These are phyloP conservation scores for Xestia rhomboidea DNA, from an alignment of 2,888 invertebrate genomes.

Conservation along the genomic window DNA sequence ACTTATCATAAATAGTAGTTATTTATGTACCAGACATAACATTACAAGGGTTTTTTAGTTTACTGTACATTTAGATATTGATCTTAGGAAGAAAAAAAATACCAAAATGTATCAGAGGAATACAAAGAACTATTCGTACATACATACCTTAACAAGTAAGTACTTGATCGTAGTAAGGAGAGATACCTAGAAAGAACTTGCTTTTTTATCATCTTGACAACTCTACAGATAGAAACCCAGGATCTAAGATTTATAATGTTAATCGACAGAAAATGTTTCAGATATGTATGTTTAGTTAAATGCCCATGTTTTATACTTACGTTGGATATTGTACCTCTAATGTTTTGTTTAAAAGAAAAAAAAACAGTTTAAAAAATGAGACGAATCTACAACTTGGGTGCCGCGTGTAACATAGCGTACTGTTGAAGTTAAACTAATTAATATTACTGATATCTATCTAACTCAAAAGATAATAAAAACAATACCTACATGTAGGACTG, in stretches of 20 bases:
- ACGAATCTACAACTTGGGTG: background rate
- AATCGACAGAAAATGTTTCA: background rate
- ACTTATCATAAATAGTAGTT: background rate
- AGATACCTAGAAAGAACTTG: too few species aligned
- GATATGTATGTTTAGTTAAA: background rate
- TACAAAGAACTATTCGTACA: background rate
- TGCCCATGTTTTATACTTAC: background rate
- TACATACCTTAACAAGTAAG: background rate
- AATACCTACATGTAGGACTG: background rate
- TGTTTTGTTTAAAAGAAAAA: background rate
- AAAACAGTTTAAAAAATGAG: conserved; percentile 1
- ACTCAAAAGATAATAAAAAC: conserved; percentile 11
- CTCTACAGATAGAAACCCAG: background rate
- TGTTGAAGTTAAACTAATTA: conserved; percentile 14
- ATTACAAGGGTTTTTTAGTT: background rate
- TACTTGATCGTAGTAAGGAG: background rate
- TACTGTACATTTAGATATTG: background rate
- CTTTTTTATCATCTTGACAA: background rate
- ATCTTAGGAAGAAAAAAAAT: background rate
- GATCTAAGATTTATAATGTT: background rate
- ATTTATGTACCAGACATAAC: background rate
- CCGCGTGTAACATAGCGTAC: conserved; percentile 13
- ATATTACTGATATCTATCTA: background rate
- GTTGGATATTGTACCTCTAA: background rate
- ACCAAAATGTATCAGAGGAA: background rate